phyloP scores from a whole-genome alignment of 2,888 invertebrate genomes.

The Metallyticus violacea region DNA sequence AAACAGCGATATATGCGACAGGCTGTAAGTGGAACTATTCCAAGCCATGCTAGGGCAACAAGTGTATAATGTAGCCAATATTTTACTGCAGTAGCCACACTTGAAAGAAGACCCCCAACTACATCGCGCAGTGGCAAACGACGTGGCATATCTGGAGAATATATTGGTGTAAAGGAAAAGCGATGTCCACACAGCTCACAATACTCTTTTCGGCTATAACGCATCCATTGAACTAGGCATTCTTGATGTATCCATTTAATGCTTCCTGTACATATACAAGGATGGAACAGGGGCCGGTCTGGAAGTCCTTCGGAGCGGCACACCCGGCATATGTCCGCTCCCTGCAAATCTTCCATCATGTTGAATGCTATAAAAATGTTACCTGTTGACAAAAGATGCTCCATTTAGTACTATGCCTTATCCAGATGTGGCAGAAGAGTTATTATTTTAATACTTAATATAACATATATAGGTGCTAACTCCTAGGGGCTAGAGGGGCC shows the following conservation, averaged over 20 bases:
- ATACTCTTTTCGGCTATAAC: conserved; percentile 96
- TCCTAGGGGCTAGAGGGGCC: no score
- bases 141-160: conserved; percentile 99
- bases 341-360: conserved; percentile 55
- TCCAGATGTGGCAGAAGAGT: no score
- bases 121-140: conserved; percentile 91
- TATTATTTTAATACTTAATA: no score
- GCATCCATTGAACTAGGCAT: conserved; percentile 98
- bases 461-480: no score
- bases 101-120: conserved; percentile 82
- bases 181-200: conserved; percentile 97
- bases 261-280: conserved; percentile 98
- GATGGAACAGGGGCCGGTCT: conserved; percentile 94
- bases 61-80: conserved; percentile 97
- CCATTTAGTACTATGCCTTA: not conserved
- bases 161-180: conserved; percentile 97
- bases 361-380: not conserved
- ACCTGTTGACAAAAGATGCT: not conserved
- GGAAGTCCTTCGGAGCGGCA: conserved; percentile 91
- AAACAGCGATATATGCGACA: conserved; percentile 93
- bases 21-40: conserved; percentile 92
- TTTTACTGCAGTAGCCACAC: conserved; percentile 87
- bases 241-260: conserved; percentile 99
- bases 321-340: conserved; percentile 94
- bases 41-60: conserved; percentile 96